These are phyloP conservation scores for Drosophila sechellia DNA, from an alignment of 1,140 invertebrate genomes.

Conservation along the genomic window DNA sequence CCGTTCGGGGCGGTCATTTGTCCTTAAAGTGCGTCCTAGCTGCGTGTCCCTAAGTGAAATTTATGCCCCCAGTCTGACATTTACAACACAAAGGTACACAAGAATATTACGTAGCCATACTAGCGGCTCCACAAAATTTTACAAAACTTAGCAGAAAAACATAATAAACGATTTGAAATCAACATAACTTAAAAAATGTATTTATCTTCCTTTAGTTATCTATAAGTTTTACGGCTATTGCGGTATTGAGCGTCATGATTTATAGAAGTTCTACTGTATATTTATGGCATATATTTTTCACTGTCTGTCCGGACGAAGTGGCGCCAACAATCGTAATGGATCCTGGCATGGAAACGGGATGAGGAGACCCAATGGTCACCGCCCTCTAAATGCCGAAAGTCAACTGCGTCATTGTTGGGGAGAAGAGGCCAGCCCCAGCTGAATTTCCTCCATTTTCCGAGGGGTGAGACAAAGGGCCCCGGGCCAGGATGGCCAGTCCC, in stretches of 20 bases:
- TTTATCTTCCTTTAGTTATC: too few relatives aligned
- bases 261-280: constrained; percentile 25
- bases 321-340: constrained; percentile 73
- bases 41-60: constrained; percentile 40
- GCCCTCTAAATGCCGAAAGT: constrained; percentile 46
- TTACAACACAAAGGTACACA: background rate
- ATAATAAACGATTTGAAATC: background rate
- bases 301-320: constrained; percentile 56
- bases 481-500: constrained; percentile 19
- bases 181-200: background rate
- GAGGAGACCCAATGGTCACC: constrained; percentile 32
- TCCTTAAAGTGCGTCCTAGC: constrained; percentile 57
- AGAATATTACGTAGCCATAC: background rate
- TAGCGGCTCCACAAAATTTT: too few relatives aligned
- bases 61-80: background rate
- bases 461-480: background rate
- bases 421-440: constrained; percentile 1
- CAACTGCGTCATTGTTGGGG: constrained; percentile 72
- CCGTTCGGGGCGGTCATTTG: constrained; percentile 36
- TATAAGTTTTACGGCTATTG: background rate
- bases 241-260: background rate
- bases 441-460: constrained; percentile 6
- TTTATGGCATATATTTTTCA: constrained; percentile 39
- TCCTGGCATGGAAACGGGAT: constrained; percentile 13
- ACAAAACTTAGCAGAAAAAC: background rate